Base-by-base conservation (phyloP, 2,888 invertebrate genomes). In the Sarcophaga rosellei region DNA sequence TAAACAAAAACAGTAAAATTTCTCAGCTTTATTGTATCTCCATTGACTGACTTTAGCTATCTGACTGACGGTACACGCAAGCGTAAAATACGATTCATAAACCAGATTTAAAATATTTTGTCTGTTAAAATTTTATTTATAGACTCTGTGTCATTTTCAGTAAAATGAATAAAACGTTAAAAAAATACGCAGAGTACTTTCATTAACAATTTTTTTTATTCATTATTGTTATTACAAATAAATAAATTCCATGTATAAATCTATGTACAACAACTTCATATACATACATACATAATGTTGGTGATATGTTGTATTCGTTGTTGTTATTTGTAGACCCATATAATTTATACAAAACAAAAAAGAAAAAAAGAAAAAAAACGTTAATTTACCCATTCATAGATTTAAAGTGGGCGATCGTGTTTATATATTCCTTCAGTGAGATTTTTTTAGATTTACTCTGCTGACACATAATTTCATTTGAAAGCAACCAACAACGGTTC, bases 391-490 rank as follows among this genome's bases (percentile, higher is more conserved):
- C 20, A n/a, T 62, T 17, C 20, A n/a, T 62, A 57, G 69, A 62
- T 69, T 75, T 10, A 61, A 57, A 82, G 86, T 86, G 86, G 86
- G 86, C 86, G 86, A 86, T 86, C 81, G 45, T 72, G 86, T 81
- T 86, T 85, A 68, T 45, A 57, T 68, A 15, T 69, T 69, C n/a
- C 20, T 45, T 57, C 47, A 61, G 45, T 17, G 12, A 59, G 69
- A n/a, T 69, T 69, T 44, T n/a, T 45, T 45, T 65, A 61, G 45
- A 61, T 70, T 74, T 75, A 65, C 70, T 78, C 84, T 70, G 78
- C 77, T 86, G 86, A 81, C 84, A 86, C 86, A 84, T 78, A 83
- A 78, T 81, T 66, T 75, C n/a, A 70, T 53, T 81, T 75, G 53
- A 78, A 78, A 62, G 63, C 62, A 45, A n/a, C 61, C 17, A 53